phyloP scores from a whole-genome alignment of 2,797 vertebrate species.

The Myiotriccus ornatus region DNA sequence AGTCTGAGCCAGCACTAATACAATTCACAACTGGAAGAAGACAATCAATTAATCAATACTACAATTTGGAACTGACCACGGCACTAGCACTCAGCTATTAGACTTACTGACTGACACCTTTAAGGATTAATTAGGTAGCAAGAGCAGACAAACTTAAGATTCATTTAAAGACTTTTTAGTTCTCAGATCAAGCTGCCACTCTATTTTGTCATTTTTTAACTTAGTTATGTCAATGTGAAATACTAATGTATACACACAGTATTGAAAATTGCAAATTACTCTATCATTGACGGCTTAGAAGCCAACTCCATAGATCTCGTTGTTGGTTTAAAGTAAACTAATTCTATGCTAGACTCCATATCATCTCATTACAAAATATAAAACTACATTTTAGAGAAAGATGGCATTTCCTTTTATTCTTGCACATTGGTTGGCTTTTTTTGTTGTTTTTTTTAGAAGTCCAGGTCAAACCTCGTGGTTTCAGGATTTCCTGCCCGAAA shows the following conservation, averaged over 20 bases:
- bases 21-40: constrained; percentile 75
- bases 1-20: constrained; percentile 63
- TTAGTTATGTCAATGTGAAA: constrained; percentile 7
- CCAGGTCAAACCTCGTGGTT: not conserved
- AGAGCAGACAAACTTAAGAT: constrained; percentile 59
- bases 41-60: constrained; percentile 81
- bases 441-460: not conserved
- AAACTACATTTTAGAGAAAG: not conserved
- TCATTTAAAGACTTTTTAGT: constrained; percentile 59
- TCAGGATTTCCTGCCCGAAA: not conserved
- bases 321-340: not conserved
- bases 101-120: constrained; percentile 71
- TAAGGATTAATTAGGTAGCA: constrained; percentile 74
- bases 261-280: constrained; percentile 40
- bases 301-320: not conserved
- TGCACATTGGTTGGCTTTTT: not conserved
- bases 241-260: constrained; percentile 1
- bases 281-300: constrained; percentile 8
- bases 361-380: not conserved
- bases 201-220: constrained; percentile 49
- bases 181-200: constrained; percentile 34
- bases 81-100: constrained; percentile 73
- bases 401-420: not conserved
- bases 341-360: not conserved
- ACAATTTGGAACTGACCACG: constrained; percentile 77